Percentiles rank a stretch among this genome's conserved stretches.
phyloP scores from a whole-genome alignment of 64 coral and sea anemone genomes.

The Stichodactyla helianthus region DNA sequence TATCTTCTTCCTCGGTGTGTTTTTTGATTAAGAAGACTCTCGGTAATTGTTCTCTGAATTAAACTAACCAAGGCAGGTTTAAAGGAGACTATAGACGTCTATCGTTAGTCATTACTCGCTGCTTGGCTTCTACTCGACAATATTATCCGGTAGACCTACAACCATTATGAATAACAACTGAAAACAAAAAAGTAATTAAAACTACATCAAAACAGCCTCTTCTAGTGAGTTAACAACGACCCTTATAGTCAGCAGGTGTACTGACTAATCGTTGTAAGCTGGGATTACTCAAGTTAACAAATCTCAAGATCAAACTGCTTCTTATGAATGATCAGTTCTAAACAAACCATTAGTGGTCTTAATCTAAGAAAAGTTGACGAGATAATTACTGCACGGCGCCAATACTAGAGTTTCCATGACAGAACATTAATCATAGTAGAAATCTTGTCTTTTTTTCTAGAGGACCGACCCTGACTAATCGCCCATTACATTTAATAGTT shows the following conservation, averaged over 20 bases:
- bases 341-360: background rate
- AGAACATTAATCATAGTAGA: background rate
- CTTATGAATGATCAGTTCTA: background rate
- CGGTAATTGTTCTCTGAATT: too few relatives aligned
- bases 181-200: background rate
- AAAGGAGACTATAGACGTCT: background rate
- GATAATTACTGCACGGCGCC: background rate
- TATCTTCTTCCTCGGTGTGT: background rate
- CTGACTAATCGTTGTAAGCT: background rate
- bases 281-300: background rate
- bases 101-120: background rate
- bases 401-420: background rate
- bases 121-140: background rate
- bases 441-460: background rate
- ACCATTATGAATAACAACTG: background rate
- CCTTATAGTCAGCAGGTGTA: background rate
- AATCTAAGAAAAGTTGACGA: background rate
- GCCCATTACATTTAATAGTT: conserved; percentile 3
- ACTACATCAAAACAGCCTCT: background rate
- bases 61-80: background rate
- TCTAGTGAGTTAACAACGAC: background rate
- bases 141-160: background rate
- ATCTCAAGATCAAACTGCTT: background rate
- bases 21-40: background rate
- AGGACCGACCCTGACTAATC: conserved; percentile 6